phyloP scores from a whole-genome alignment of 2,113 vertebrate genomes.

The Rhabdomys dilectus region DNA sequence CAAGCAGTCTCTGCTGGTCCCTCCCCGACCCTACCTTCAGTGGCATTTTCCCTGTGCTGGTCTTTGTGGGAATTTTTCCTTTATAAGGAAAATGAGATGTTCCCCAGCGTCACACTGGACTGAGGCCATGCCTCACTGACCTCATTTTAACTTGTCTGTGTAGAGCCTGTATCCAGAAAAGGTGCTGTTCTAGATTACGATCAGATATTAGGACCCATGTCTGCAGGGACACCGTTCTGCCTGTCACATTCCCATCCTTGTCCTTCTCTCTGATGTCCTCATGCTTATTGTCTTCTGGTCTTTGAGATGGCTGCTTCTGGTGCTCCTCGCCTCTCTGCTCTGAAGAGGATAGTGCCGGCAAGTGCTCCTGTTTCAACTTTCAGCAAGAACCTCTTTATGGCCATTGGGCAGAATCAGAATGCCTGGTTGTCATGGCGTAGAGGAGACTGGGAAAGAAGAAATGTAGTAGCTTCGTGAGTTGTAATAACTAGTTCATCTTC shows the following conservation, averaged over 20 bases:
- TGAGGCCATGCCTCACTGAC: no score
- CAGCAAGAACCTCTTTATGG: not conserved
- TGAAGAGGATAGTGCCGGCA: not conserved
- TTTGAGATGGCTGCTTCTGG: not conserved
- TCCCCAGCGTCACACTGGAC: not conserved
- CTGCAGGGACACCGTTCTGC: not conserved
- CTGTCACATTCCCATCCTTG: not conserved
- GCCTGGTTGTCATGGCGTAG: not conserved
- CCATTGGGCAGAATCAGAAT: not conserved
- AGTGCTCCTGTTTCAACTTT: not conserved
- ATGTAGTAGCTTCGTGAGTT: not conserved
- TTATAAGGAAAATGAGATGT: not conserved
- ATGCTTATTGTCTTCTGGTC: not conserved
- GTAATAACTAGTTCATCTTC: no score
- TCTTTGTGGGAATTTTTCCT: not conserved
- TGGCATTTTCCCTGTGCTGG: not conserved
- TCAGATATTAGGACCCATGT: not conserved
- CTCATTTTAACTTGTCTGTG: not conserved
- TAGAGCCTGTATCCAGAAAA: not conserved
- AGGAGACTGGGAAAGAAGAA: not conserved
- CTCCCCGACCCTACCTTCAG: not conserved
- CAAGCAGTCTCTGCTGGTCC: not conserved
- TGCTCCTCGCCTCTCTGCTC: not conserved
- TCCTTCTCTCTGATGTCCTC: not conserved
- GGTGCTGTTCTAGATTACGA: not conserved